Evolutionary conservation across 2,888 invertebrate species (phyloP).

Genomic region (Nymphalis polychloros): DNA sequence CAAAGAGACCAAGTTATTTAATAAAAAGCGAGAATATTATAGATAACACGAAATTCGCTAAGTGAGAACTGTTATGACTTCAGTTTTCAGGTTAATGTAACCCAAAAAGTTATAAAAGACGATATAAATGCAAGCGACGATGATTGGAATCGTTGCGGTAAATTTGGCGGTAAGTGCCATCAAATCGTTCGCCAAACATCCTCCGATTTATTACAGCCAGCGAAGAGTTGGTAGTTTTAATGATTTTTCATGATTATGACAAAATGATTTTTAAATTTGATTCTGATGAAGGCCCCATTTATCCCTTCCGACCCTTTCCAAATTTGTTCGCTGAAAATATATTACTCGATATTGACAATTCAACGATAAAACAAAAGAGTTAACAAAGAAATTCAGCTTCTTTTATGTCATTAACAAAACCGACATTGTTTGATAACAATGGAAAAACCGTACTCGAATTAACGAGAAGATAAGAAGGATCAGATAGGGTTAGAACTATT

Average conservation of each 20-base stretch:
- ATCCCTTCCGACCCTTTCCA: slow-evolving; percentile 25
- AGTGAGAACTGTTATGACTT: not conserved
- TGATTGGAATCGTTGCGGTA: slow-evolving; percentile 22
- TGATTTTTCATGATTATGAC: slow-evolving; percentile 34
- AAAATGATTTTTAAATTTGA: slow-evolving; percentile 40
- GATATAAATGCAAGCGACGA: slow-evolving; percentile 16
- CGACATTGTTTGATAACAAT: slow-evolving; percentile 22
- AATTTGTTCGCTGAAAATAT: slow-evolving; percentile 8
- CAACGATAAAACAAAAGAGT: slow-evolving; percentile 16
- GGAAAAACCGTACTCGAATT: slow-evolving; percentile 19
- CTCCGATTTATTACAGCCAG: slow-evolving; percentile 29
- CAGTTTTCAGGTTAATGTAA: not conserved
- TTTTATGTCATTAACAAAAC: slow-evolving; percentile 31
- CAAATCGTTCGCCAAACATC: slow-evolving; percentile 34
- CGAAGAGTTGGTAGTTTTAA: slow-evolving; percentile 36
- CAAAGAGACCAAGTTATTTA: no score
- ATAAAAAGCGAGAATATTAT: no score
- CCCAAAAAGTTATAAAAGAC: not conserved
- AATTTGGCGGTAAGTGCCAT: slow-evolving; percentile 36
- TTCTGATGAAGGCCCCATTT: slow-evolving; percentile 35
- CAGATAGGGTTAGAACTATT: slow-evolving; percentile 19
- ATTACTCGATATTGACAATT: slow-evolving; percentile 17
- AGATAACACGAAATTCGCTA: no score
- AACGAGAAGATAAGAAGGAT: slow-evolving; percentile 22
- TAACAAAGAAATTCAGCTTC: slow-evolving; percentile 20